phyloP scores from a whole-genome alignment of 2,797 vertebrate species.

The Ctenosaura bakeri region DNA sequence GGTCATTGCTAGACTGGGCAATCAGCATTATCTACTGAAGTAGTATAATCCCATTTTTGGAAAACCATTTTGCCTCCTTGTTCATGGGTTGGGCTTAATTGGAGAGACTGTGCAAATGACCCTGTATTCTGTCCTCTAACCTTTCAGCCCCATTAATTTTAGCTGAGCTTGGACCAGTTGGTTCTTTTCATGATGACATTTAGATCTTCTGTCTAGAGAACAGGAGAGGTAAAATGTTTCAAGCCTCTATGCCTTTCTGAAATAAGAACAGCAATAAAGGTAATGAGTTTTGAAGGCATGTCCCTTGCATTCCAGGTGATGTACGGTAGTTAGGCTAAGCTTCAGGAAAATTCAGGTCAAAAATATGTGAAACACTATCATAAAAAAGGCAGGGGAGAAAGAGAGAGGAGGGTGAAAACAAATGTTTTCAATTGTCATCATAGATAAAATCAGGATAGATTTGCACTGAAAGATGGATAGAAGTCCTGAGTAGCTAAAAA shows the following conservation, averaged over 20 bases:
- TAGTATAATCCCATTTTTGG: background rate
- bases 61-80: accelerated
- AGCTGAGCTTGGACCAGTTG: slow-evolving; percentile 4
- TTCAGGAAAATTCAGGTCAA: background rate
- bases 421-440: background rate
- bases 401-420: too few species aligned
- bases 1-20: slow-evolving; percentile 21
- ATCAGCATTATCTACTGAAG: slow-evolving; percentile 20
- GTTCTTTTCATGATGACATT: slow-evolving; percentile 24
- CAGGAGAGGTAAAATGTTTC: slow-evolving; percentile 26
- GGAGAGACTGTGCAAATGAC: slow-evolving; percentile 27
- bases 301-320: background rate
- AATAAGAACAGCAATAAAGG: slow-evolving; percentile 37
- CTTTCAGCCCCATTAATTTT: slow-evolving; percentile 46
- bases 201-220: slow-evolving; percentile 11
- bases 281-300: slow-evolving; percentile 24
- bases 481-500: background rate
- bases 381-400: background rate
- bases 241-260: slow-evolving; percentile 23
- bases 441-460: background rate
- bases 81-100: slow-evolving; percentile 2
- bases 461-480: background rate
- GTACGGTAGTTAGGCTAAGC: background rate
- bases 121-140: slow-evolving; percentile 40
- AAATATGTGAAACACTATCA: slow-evolving; percentile 7